Base-by-base conservation (phyloP, 2,113 vertebrate genomes). In the Nanger granti region DNA sequence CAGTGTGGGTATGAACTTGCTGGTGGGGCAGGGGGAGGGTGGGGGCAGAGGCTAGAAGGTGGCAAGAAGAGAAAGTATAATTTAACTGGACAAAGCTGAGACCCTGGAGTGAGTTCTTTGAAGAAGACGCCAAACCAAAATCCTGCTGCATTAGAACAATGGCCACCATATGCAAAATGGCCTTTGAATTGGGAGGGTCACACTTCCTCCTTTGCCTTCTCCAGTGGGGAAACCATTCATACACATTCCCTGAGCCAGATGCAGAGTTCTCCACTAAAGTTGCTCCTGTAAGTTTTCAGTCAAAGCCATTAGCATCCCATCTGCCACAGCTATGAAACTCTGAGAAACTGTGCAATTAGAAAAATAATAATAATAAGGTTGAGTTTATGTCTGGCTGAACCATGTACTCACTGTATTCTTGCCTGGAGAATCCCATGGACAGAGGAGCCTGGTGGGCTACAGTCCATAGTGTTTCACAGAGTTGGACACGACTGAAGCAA, bases 351-450 rank as follows among this genome's bases (percentile, higher is more conserved):
- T 54, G 55, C 29, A 47, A 86, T 79, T 91, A 8, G 91, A 87
- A 84, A 62, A 57, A 66, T 52, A 84, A 92, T 64, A 80, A 93
- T 59, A 80, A 60, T 29, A 84, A 90, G 2, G 8, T n/a, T 44
- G 41, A 22, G 69, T 62, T 94, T 49, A 49, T 41, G 37, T 94
- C 91, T 94, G 80, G 49, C 60, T 92, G 69, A 97, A 54, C 10
- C 14, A 29, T 64, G 59, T 31, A 59, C 79, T 96, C 54, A 0
- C 84, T 97, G 60, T 55, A n/a, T n/a, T n/a, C n/a, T n/a, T n/a
- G n/a, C n/a, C n/a, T n/a, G n/a, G n/a, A n/a, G n/a, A n/a, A n/a
- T n/a, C n/a, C n/a, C n/a, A n/a, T n/a, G n/a, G n/a, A n/a, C n/a
- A n/a, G n/a, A n/a, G n/a, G n/a, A n/a, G n/a, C n/a, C n/a, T n/a